Base-by-base conservation (phyloP, 2,888 invertebrate genomes). In the Resseliella maxima region DNA sequence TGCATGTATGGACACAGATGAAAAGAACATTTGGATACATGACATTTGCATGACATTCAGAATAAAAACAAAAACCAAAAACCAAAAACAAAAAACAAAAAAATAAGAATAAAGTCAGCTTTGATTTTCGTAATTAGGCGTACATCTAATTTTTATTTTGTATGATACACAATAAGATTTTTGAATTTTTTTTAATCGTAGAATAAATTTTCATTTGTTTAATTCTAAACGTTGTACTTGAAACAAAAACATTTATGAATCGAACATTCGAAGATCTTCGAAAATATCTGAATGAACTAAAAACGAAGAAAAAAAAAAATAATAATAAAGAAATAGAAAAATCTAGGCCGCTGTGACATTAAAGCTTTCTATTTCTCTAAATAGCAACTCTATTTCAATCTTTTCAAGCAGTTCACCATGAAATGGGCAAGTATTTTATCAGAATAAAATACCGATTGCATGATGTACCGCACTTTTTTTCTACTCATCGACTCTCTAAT, bases 121-220 rank as follows among this genome's bases (percentile, higher is more conserved):
- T 15, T 59, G n/a, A n/a, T 24, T n/a, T 24, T 59, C 15, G 59
- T 59, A 5, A 24, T 59, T 59, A 24, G 24, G 59, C 59, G 59
- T 59, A 59, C 24, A 24, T 59, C 24, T 59, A 24, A 59, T 59
- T 59, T n/a, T 59, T 59, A 24, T 59, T 59, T n/a, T 59, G n/a
- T 59, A n/a, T 59, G 24, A 59, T n/a, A 24, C 24, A 59, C 5
- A 24, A 24, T 24, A n/a, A 59, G 12, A n/a, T 59, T 59, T 6
- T n/a, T 24, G 50, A 8, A 3, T 50, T 3, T 50, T 50, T 50
- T 18, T 50, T 5, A 12, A 41, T 41, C 12, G 41, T 8, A 5
- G 41, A 41, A 41, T 12, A 8, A 41, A 41, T 8, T 41, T 50
- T 21, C 10, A 21, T 50, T 50, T 21, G 50, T 21, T 50, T 50